Conservation (phyloP, 2,888 invertebrate species). For the Melanchra persicariae region DNA sequence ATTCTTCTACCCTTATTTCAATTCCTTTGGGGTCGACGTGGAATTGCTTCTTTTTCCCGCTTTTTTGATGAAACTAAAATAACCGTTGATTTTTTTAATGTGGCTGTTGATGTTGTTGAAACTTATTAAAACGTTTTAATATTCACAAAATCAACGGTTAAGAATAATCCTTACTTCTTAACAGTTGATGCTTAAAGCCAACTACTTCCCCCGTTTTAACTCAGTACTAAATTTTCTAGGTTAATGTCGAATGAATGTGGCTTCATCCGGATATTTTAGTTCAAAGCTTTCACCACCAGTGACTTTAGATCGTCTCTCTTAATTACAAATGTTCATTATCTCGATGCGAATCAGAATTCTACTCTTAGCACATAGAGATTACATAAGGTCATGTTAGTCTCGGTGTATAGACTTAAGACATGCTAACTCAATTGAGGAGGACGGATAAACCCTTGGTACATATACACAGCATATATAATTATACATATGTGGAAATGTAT, state of each 20-base stretch:
- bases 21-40: too few relatives aligned
- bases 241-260: constrained; percentile 13
- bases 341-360: constrained; percentile 13
- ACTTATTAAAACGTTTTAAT: not conserved
- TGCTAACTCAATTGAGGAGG: constrained; percentile 21
- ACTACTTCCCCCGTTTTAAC: not conserved
- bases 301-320: constrained; percentile 3
- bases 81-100: too few relatives aligned
- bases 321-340: constrained; percentile 41
- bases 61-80: too few relatives aligned
- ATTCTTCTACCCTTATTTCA: too few relatives aligned
- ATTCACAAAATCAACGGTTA: too few relatives aligned
- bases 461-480: not conserved
- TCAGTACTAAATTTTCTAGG: constrained; percentile 8
- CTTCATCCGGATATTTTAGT: constrained; percentile 2
- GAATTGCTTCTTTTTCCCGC: too few relatives aligned
- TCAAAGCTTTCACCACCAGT: constrained; percentile 20
- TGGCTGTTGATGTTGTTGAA: too few relatives aligned
- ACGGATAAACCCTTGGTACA: constrained; percentile 16
- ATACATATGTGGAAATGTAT: not conserved
- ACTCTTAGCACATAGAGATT: constrained; percentile 17
- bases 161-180: not conserved
- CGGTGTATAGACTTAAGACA: constrained; percentile 15
- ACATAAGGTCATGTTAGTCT: constrained; percentile 20
- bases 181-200: constrained; percentile 15